phyloP scores from a whole-genome alignment of 2,797 vertebrate species.

The Mus spretus region DNA sequence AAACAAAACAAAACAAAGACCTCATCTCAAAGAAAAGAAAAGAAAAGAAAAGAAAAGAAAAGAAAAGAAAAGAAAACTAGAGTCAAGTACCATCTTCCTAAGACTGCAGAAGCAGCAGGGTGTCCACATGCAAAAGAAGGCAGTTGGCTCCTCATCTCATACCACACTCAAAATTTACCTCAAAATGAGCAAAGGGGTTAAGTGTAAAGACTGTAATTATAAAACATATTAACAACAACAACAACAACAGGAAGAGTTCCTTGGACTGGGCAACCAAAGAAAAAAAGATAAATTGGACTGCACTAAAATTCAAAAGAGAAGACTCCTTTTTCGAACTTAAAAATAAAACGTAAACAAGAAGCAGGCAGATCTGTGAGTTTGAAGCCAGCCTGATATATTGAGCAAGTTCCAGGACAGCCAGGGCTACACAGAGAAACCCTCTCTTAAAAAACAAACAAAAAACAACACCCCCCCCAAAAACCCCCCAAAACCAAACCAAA shows the following conservation, averaged over 20 bases:
- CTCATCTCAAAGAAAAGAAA: no score
- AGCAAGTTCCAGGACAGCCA: not conserved
- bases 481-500: no score
- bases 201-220: not conserved
- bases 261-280: not conserved
- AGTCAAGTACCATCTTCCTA: not conserved
- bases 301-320: not conserved
- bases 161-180: not conserved
- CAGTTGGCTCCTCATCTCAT: not conserved
- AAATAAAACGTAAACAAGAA: not conserved
- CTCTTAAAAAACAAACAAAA: not conserved
- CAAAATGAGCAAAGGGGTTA: not conserved
- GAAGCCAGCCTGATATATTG: not conserved
- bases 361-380: not conserved
- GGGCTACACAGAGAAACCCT: no score
- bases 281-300: not conserved
- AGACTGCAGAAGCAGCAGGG: not conserved
- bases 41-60: no score
- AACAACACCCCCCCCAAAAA: not conserved
- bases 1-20: no score
- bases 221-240: not conserved
- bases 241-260: not conserved
- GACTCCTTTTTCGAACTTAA: slow-evolving; percentile 1
- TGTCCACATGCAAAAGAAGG: not conserved
- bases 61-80: not conserved